Evolutionary conservation across 2,888 invertebrate species (phyloP).

Genomic region (Aspidiotus rigidus): DNA sequence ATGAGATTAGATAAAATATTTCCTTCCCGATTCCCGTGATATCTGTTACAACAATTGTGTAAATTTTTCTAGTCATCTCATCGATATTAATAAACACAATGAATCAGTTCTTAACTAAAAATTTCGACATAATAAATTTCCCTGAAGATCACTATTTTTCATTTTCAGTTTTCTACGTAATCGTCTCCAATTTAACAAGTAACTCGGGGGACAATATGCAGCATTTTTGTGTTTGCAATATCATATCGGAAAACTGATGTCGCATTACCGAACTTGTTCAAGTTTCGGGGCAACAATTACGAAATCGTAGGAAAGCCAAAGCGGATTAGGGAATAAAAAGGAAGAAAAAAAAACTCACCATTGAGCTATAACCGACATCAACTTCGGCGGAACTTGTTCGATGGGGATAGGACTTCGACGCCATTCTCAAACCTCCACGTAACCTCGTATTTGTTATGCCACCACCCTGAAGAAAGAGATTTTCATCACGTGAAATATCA

Average conservation of each 20-base stretch:
- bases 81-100: too few species aligned
- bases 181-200: background rate
- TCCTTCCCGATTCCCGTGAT: too few species aligned
- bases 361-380: slow-evolving; percentile 17
- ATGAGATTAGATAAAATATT: too few species aligned
- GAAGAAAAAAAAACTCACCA: slow-evolving; percentile 14
- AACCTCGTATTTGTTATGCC: background rate
- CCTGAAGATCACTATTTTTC: too few species aligned
- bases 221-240: background rate
- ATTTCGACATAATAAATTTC: too few species aligned
- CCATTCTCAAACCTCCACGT: background rate
- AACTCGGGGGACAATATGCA: background rate
- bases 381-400: slow-evolving; percentile 8
- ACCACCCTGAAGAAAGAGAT: background rate
- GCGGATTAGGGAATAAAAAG: background rate
- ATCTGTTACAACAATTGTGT: too few species aligned
- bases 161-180: too few species aligned
- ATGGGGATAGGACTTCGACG: too few species aligned
- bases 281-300: background rate
- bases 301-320: background rate
- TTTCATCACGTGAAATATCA: background rate
- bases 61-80: too few species aligned
- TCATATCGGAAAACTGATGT: background rate
- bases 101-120: too few species aligned
- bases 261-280: background rate